Conservation (phyloP, 1,140 invertebrate species). For the Drosophila repleta region DNA sequence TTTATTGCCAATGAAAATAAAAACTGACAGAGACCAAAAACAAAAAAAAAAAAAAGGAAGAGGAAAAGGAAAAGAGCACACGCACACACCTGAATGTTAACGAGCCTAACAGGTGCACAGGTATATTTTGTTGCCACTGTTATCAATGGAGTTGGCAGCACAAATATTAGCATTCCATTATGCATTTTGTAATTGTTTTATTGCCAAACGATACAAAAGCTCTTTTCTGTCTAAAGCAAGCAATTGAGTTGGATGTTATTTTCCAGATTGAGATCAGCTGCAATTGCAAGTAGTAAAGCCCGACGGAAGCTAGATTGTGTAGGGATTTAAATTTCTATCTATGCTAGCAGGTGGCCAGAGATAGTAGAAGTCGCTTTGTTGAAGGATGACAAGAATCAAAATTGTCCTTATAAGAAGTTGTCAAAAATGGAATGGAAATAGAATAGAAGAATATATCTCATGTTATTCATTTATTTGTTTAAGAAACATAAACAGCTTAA, state of each 20-base stretch:
- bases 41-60: background rate
- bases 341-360: too few species aligned
- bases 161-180: constrained; percentile 14
- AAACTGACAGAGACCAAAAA: constrained; percentile 21
- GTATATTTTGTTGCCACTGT: background rate
- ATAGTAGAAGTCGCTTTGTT: too few species aligned
- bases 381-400: too few species aligned
- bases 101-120: background rate
- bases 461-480: too few species aligned
- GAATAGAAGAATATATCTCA: too few species aligned
- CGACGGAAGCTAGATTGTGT: too few species aligned
- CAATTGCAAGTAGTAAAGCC: too few species aligned
- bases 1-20: constrained; percentile 66
- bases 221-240: background rate
- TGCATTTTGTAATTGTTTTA: constrained; percentile 1
- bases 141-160: constrained; percentile 3
- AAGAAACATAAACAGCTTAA: too few species aligned
- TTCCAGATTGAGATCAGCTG: too few species aligned
- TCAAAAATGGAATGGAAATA: too few species aligned
- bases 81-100: background rate
- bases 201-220: background rate
- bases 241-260: background rate
- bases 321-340: too few species aligned
- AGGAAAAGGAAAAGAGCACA: background rate
- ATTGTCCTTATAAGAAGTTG: too few species aligned